Evolutionary conservation across 2,797 vertebrate genomes (phyloP).

Genomic region (Typhlichthys eigenmanni): DNA sequence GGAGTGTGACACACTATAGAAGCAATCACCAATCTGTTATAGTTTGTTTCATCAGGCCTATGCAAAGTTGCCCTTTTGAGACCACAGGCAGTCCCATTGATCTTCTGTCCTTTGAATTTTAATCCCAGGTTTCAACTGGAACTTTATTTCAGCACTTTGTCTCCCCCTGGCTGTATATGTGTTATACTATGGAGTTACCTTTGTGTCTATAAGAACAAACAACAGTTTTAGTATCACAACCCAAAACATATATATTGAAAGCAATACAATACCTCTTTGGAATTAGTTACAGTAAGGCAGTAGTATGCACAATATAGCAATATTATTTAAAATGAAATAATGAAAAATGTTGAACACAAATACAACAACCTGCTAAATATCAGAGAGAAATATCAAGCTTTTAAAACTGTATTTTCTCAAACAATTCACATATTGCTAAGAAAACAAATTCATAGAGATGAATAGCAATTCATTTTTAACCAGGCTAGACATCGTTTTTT

Average conservation of each 20-base stretch:
- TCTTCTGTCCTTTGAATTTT: conserved; percentile 1
- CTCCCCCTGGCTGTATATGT: conserved; percentile 9
- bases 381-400: too few relatives aligned
- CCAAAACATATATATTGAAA: neutral
- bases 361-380: too few relatives aligned
- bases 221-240: neutral
- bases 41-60: neutral
- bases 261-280: neutral
- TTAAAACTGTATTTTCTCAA: too few relatives aligned
- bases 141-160: conserved; percentile 5
- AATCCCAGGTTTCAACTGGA: neutral
- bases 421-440: too few relatives aligned
- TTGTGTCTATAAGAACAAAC: neutral
- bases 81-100: neutral
- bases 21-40: neutral
- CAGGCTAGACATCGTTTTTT: too few relatives aligned
- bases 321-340: too few relatives aligned
- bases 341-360: too few relatives aligned
- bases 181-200: neutral
- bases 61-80: neutral
- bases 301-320: too few relatives aligned
- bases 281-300: neutral
- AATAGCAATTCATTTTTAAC: too few relatives aligned
- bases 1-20: neutral
- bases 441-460: too few relatives aligned